Conservation (phyloP, 1,140 invertebrate species). For the Bradynema listronoti region DNA sequence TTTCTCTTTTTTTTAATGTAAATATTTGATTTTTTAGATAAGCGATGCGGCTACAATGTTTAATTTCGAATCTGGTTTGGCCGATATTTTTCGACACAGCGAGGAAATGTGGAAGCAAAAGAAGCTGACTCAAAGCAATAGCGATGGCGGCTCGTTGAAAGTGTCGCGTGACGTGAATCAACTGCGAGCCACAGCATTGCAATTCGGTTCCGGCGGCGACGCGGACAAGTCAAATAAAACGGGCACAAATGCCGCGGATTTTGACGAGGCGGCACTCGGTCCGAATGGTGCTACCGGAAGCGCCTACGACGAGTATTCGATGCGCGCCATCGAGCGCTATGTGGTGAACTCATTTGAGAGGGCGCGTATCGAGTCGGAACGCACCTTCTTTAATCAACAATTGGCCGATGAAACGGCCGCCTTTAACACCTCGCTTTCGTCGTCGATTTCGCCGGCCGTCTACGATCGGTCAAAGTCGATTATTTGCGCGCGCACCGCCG, state of each 20-base stretch:
- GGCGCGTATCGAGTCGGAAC: conserved; percentile 37
- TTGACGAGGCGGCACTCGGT: not conserved
- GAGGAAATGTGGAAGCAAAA: conserved; percentile 45
- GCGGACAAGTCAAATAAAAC: not conserved
- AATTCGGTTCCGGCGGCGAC: no score
- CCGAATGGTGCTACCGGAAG: not conserved
- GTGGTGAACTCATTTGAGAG: conserved; percentile 28
- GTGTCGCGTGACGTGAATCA: conserved; percentile 22
- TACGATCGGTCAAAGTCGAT: not conserved
- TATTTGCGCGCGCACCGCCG: not conserved
- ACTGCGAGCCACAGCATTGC: conserved; percentile 1
- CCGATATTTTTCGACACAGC: conserved; percentile 32
- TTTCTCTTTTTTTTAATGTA: not conserved
- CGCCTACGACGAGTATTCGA: conserved; percentile 3
- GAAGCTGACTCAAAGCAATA: conserved; percentile 19
- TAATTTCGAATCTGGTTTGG: conserved; percentile 14
- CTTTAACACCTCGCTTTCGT: no score
- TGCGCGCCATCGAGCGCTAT: conserved; percentile 26
- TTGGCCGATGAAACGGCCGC: conserved; percentile 36
- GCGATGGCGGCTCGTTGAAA: conserved; percentile 7
- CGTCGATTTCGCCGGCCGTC: no score
- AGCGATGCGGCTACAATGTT: conserved; percentile 6
- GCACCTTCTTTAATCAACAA: conserved; percentile 40
- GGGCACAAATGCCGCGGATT: not conserved
- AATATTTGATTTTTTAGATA: not conserved